Evolutionary conservation across 2,888 invertebrate species (phyloP), one percentile per base, ranked within the genome.

Genomic region (Phania funesta): DNA sequence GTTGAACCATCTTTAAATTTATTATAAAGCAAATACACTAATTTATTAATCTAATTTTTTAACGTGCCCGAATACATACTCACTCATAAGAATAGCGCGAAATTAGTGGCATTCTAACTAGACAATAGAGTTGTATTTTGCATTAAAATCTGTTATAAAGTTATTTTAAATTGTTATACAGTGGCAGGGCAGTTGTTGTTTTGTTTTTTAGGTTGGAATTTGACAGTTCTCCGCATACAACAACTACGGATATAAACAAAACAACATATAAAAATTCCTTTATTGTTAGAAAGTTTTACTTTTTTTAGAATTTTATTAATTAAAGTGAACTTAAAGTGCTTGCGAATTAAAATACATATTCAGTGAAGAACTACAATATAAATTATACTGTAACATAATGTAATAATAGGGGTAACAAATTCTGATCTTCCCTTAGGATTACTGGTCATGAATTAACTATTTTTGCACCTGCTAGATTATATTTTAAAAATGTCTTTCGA

Each of bases 191-290:
- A 56, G 22, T n/a, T 38, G 4, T 22, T n/a, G n/a, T 16, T 48
- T 22, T 24, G 46, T 48, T 60, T 67, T 78, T 38, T 13, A 4
- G 13, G 2, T 11, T 38, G 3, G 4, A 38, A 4, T 38, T 13
- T 38, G 78, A 78, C 78, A 78, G 6, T 70, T 77, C n/a, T 44
- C 8, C 32, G 22, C 29, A 48, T 50, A 58, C 70, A 70, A 71
- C 56, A 70, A 56, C 75, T 58, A 70, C 64, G n/a, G 77, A 77
- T 50, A 56, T 78, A 82, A 82, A 82, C 78, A 82, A 78, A 78
- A 78, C 71, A 71, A 71, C 18, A 41, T 54, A 67, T 50, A 50
- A 41, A 64, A 77, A 48, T 70, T n/a, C 77, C 74, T 74, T 82
- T 78, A 68, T 77, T 54, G 71, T 77, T 62, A 50, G 56, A 62